Conservation (phyloP, 2,888 invertebrate species). For the Leptopilina myrica region DNA sequence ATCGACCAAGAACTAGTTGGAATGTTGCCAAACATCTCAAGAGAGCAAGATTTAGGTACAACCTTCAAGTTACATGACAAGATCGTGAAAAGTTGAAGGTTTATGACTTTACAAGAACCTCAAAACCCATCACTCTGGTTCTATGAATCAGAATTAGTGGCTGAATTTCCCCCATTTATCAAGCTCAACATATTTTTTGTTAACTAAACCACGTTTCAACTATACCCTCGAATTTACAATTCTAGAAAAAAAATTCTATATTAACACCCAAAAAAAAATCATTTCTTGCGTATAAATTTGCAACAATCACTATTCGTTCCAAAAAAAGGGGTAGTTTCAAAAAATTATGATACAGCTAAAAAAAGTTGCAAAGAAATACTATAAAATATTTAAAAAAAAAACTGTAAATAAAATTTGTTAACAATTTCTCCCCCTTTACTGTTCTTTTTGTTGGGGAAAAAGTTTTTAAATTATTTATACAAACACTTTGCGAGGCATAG, state of each 20-base stretch:
- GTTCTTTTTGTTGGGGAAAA: too few species aligned
- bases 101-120: conserved; percentile 17
- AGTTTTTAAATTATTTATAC: neutral
- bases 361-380: too few species aligned
- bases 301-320: too few species aligned
- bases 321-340: too few species aligned
- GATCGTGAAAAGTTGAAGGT: conserved; percentile 19
- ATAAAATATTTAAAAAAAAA: neutral
- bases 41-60: conserved; percentile 19
- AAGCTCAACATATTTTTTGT: neutral
- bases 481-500: neutral
- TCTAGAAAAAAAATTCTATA: too few species aligned
- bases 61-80: conserved; percentile 18
- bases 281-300: too few species aligned
- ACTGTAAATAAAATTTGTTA: neutral
- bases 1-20: conserved; percentile 20
- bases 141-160: neutral
- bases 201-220: too few species aligned
- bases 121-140: neutral
- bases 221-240: too few species aligned
- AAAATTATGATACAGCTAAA: too few species aligned
- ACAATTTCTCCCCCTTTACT: too few species aligned
- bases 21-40: conserved; percentile 13
- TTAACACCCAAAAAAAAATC: too few species aligned
- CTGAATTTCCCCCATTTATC: neutral